Conservation (phyloP, 1,140 invertebrate genomes). For the Hyposmocoma kahamanoa region DNA sequence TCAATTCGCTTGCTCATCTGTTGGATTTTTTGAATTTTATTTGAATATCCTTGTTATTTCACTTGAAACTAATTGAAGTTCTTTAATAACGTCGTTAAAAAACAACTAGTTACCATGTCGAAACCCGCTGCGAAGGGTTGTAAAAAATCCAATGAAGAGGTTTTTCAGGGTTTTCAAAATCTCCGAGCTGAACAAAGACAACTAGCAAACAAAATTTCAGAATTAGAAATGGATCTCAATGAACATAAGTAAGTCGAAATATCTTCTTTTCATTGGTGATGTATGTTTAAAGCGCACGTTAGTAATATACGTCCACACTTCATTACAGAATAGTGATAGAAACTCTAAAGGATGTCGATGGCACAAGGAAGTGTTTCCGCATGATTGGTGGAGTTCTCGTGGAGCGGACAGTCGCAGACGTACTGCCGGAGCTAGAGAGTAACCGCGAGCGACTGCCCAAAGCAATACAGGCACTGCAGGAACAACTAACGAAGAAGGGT, state of each 20-base stretch:
- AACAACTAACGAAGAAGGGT: slow-evolving; percentile 90
- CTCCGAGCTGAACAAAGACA: slow-evolving; percentile 90
- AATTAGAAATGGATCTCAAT: slow-evolving; percentile 94
- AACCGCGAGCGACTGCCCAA: slow-evolving; percentile 90
- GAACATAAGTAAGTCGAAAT: slow-evolving; percentile 90
- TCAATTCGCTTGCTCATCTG: not conserved
- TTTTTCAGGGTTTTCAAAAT: slow-evolving; percentile 89
- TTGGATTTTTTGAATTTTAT: slow-evolving; percentile 1
- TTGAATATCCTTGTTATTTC: not conserved
- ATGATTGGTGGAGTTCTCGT: slow-evolving; percentile 95
- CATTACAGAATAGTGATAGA: slow-evolving; percentile 95
- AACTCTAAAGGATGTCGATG: slow-evolving; percentile 90
- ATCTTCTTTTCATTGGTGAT: not conserved
- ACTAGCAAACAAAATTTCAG: slow-evolving; percentile 89
- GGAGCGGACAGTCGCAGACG: slow-evolving; percentile 93
- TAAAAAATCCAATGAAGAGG: slow-evolving; percentile 83
- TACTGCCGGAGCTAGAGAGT: slow-evolving; percentile 86
- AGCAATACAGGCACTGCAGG: slow-evolving; percentile 84
- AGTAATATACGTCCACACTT: too few relatives aligned
- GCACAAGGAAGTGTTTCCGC: slow-evolving; percentile 91
- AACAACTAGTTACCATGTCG: not conserved
- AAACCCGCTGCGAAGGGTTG: slow-evolving; percentile 23
- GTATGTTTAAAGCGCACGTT: not conserved
- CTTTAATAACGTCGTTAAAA: not conserved
- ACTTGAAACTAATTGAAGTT: not conserved